Base-by-base conservation (phyloP, 2,888 invertebrate species). In the Dolomedes plantarius region DNA sequence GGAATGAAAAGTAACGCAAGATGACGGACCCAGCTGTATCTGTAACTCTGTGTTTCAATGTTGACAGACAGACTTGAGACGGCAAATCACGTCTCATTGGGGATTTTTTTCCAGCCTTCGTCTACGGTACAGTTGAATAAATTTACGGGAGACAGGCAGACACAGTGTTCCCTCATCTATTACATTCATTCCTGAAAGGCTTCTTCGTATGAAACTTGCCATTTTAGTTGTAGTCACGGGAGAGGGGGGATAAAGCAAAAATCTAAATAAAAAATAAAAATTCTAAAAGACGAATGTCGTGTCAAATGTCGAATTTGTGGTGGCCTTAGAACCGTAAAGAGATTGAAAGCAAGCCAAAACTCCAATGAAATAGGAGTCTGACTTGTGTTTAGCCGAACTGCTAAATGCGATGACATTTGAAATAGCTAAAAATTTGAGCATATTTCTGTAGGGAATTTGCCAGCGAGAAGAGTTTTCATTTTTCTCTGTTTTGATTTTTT, bases 11-110 rank as follows among this genome's bases (percentile, higher is more conserved):
- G 67, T 32, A 32, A 67, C 67, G 32, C 27, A 23, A 31, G 28
- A 67, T 67, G 67, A 67, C 23, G 23, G 67, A 36, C 56, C 56
- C n/a, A 5, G 5, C n/a, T 16, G 32, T 32, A 32, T 36, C 67
- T 31, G n/a, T 19, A 67, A 16, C 67, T 19, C 23, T 19, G 23
- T 19, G 32, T 32, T 67, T 32, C 67, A 36, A 0, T 19, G 32
- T 32, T 67, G 67, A 67, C 36, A 67, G 67, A 32, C 67, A 67
- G 32, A 13, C 9, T 36, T 67, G 31, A 67, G 67, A 67, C 32
- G 67, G 67, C 67, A 32, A 67, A n/a, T n/a, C 28, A 67, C 23
- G 19, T 67, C 31, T 29, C 31, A 65, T 65, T 31, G n/a, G n/a
- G n/a, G 29, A 28, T 11, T 65, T 36, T 36, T 7, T 46, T 6